phyloP scores from a whole-genome alignment of 2,888 invertebrate species.

The Ptychoptera contaminata region DNA sequence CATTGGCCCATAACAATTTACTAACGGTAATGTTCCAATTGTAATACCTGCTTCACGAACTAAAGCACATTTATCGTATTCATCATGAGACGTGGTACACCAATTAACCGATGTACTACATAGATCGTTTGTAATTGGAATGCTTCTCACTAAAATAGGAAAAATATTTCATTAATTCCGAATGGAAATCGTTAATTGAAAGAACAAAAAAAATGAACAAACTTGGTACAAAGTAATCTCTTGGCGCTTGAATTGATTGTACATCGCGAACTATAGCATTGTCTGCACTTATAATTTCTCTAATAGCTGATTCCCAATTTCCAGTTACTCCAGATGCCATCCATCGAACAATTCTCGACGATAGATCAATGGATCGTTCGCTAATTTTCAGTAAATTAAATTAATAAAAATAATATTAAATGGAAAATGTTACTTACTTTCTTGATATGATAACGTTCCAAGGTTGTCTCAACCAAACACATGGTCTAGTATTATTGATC shows the following conservation, averaged over 20 bases:
- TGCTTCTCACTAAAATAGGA: slow-evolving; percentile 12
- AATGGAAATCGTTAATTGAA: neutral
- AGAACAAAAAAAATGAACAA: neutral
- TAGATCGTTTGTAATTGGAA: slow-evolving; percentile 10
- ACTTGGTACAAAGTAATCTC: slow-evolving; percentile 9
- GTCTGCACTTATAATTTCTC: slow-evolving; percentile 14
- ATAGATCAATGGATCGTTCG: slow-evolving; percentile 11
- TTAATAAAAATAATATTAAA: neutral
- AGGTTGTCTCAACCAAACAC: slow-evolving; percentile 45
- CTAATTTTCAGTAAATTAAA: slow-evolving; percentile 8
- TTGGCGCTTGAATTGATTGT: slow-evolving; percentile 9
- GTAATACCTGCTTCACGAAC: slow-evolving; percentile 36
- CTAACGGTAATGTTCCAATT: slow-evolving; percentile 41
- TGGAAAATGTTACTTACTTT: slow-evolving; percentile 6
- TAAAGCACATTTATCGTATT: slow-evolving; percentile 45
- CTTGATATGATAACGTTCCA: slow-evolving; percentile 37
- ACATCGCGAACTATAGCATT: slow-evolving; percentile 2
- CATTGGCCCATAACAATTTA: slow-evolving; percentile 35
- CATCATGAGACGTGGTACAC: slow-evolving; percentile 40
- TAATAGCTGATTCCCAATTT: slow-evolving; percentile 12
- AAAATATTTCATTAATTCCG: neutral
- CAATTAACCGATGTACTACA: slow-evolving; percentile 31
- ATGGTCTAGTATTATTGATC: slow-evolving; percentile 27
- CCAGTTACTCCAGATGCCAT: slow-evolving; percentile 9
- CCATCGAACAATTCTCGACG: slow-evolving; percentile 15